Base-by-base conservation (phyloP, 1,140 invertebrate genomes). In the Macrotrachela quadricornifera region DNA sequence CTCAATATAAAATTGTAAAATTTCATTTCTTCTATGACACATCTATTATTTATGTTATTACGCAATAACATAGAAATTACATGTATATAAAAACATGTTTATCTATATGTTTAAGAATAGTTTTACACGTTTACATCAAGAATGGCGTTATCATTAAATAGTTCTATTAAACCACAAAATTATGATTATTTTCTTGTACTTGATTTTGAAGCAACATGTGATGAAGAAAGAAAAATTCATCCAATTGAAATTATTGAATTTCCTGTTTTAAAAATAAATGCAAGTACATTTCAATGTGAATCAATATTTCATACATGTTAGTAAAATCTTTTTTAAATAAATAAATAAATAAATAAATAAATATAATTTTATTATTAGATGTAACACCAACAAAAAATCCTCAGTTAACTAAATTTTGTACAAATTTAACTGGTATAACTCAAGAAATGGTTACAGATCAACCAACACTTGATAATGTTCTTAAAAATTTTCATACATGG, bases 161-260 rank as follows among this genome's bases (percentile, higher is more conserved):
- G 8, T 30, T 30, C 21, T 8, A 30, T 30, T 4, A 2, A 44
- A 50, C 37, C 37, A 18, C 17, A 45, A 45, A 63, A 64, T 56
- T 76, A 73, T 56, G 63, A 74, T 49, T 73, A 75, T 60, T 67
- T 78, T 54, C 62, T 78, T 3, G 67, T 78, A 9, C 55, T 78
- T 9, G 77, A 78, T 61, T 78, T 78, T 61, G 77, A 78, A 61
- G 75, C 76, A 38, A 78, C 77, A 0, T 78, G 76, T 62, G 64
- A 73, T 9, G 57, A 61, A 41, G 56, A 57, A 18, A 49, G 42
- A 10, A 51, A 57, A 48, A 54, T 67, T 30, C 3, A 4, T 30
- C 17, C 2, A 15, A 15, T 77, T 70, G 78, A 79, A 68, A 78
- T 80, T 13, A 79, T 80, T 46, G 78, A 79, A 63, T 76, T 79